Base-by-base conservation (phyloP, 35 echinoderm and acorn worm genomes). In the Holothuria glaberrima region DNA sequence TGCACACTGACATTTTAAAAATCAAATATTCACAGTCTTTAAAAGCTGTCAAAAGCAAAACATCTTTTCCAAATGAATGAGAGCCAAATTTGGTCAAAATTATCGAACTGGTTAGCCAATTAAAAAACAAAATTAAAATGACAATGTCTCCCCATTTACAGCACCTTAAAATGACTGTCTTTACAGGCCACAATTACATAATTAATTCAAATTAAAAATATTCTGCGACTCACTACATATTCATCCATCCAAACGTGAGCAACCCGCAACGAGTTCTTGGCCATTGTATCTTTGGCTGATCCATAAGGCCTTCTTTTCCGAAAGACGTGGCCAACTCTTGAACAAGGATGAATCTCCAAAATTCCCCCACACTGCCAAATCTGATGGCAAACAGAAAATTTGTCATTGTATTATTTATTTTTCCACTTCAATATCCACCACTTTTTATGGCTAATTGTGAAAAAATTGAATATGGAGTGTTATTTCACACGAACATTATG, bases 211-310 rank as follows among this genome's bases (percentile, higher is more conserved):
- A 14, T 1, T 0, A 12, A 10, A 26, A 69, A 29, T 10, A 29
- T 26, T 26, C 1, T 29, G 31, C 66, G 9, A 78, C 74, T 46
- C 26, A 87, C 85, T 50, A 84, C 91, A 38, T 97, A 97, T 24
- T 97, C 92, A 87, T 97, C 95, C 95, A 97, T 97, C 95, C 95
- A 97, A 12, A 97, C 95, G 20, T 86, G 26, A 5, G 95, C 95
- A 19, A 97, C 81, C 62, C 95, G 38, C 21, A 91, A 62, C 31
- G 91, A 89, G 86, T 97, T 97, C 14, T 67, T 67, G 34, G 84
- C 78, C 46, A 94, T 93, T 14, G 90, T 89, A 45, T 93, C 92
- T 64, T 68, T 61, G 0, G 65, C 83, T 28, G 91, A 94, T 30
- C 90, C 91, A 74, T 94, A 97, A 12, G 95, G 92, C n/a, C 91